These are phyloP conservation scores for Ceyx erithaca DNA, from an alignment of 2,797 vertebrate genomes.

Conservation along the genomic window DNA sequence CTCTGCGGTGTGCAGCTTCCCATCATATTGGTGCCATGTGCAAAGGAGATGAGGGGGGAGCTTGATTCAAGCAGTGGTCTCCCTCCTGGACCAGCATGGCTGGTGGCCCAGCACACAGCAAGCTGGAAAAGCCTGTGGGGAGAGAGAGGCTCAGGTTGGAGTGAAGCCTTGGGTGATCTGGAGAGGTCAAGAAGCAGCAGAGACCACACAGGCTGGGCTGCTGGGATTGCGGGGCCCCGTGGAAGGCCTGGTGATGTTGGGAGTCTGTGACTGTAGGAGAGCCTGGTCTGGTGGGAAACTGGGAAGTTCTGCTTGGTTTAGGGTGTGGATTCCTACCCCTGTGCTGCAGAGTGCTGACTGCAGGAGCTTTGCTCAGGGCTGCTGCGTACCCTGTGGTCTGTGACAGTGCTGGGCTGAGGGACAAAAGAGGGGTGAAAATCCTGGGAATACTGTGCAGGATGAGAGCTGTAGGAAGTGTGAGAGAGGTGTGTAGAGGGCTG, in stretches of 20 bases:
- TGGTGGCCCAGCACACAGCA: not conserved
- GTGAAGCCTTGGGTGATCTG: not conserved
- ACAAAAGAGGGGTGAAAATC: not conserved
- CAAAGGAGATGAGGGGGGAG: not conserved
- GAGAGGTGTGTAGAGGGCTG: not conserved
- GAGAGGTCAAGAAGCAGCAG: not conserved
- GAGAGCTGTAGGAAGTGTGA: not conserved
- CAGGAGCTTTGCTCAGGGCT: fast-evolving
- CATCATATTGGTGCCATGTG: not conserved
- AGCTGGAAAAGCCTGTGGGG: not conserved
- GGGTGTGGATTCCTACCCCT: not conserved
- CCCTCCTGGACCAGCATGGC: not conserved
- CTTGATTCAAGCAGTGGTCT: not conserved
- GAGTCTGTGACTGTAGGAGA: not conserved
- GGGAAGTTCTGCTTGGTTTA: not conserved
- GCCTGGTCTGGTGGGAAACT: not conserved
- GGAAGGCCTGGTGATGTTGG: not conserved
- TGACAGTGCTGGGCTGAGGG: too few species aligned
- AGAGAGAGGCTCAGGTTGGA: not conserved
- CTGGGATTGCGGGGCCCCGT: fast-evolving
- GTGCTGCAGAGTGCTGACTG: not conserved
- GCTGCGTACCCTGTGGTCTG: too few species aligned
- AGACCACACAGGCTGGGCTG: not conserved
- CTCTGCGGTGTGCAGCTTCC: not conserved
- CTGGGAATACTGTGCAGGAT: not conserved